These are phyloP conservation scores for Poeciliopsis prolifica DNA, from an alignment of 2,113 vertebrate species.

Conservation along the genomic window DNA sequence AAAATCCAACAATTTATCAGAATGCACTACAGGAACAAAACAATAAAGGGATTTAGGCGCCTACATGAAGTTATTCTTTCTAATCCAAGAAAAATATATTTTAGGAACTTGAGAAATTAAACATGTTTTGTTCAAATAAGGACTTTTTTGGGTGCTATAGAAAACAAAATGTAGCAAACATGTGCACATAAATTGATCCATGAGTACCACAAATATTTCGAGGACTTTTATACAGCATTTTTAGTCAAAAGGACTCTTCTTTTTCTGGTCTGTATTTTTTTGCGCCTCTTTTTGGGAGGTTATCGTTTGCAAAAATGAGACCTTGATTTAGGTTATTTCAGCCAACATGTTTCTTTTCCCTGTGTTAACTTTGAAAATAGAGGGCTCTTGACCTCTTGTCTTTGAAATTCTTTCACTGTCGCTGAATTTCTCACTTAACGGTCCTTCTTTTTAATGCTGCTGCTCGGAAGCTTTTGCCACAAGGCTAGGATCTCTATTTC, in stretches of 20 bases:
- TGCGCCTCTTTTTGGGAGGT: conserved; percentile 59
- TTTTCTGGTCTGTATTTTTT: conserved; percentile 46
- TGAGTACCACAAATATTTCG: conserved; percentile 56
- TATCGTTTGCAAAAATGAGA: conserved; percentile 64
- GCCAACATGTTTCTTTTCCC: conserved; percentile 59
- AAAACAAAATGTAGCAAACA: background rate
- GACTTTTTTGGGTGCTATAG: background rate
- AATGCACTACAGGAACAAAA: background rate
- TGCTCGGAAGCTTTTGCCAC: conserved; percentile 64
- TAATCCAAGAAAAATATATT: background rate
- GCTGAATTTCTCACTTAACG: conserved; percentile 49
- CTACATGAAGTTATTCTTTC: background rate
- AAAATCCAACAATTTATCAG: background rate
- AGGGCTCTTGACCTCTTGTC: conserved; percentile 74
- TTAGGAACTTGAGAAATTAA: background rate
- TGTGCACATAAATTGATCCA: conserved; percentile 15
- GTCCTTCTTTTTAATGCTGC: conserved; percentile 59
- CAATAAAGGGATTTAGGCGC: background rate
- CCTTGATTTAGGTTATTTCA: conserved; percentile 70
- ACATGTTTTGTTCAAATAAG: background rate
- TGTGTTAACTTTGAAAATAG: conserved; percentile 75
- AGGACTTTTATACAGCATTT: conserved; percentile 63
- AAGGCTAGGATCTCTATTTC: conserved; percentile 50
- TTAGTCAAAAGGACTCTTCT: conserved; percentile 65
- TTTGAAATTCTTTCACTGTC: conserved; percentile 67